Conservation (phyloP, 2,888 invertebrate genomes). For the Nomada ferruginata region DNA sequence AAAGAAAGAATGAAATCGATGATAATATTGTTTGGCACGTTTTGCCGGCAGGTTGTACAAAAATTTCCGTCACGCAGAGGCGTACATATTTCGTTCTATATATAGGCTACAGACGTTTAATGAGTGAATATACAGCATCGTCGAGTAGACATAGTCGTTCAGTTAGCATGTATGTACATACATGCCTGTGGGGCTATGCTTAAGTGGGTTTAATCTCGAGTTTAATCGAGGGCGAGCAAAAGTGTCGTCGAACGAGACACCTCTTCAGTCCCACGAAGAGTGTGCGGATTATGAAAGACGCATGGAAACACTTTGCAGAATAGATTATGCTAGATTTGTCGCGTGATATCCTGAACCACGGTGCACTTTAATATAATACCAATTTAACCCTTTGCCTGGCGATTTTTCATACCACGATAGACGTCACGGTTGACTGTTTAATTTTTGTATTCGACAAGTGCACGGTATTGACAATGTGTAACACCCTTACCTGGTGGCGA, state of each 20-base stretch:
- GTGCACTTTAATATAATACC: background rate
- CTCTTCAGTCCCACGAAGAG: slow-evolving; percentile 44
- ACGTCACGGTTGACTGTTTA: background rate
- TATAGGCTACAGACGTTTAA: slow-evolving; percentile 28
- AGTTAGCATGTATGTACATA: background rate
- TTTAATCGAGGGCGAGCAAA: slow-evolving; percentile 66
- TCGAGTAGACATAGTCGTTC: slow-evolving; percentile 14
- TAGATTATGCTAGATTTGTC: background rate
- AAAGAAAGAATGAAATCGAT: too few relatives aligned
- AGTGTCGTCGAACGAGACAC: slow-evolving; percentile 65
- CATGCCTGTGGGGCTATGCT: slow-evolving; percentile 32
- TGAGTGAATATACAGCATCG: slow-evolving; percentile 11
- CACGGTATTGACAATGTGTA: too few relatives aligned
- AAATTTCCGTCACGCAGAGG: background rate
- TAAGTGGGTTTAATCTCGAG: slow-evolving; percentile 59
- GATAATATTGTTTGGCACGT: background rate
- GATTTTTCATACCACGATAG: background rate
- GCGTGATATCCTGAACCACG: background rate
- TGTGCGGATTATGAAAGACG: slow-evolving; percentile 33
- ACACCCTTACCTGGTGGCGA: too few relatives aligned
- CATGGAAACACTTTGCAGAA: slow-evolving; percentile 6
- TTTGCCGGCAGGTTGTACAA: background rate
- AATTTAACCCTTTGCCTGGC: background rate
- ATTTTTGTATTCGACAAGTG: too few relatives aligned
- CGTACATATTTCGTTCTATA: slow-evolving; percentile 9